Evolutionary conservation across 2,888 invertebrate genomes (phyloP).

Genomic region (Amblyteles armatorius): DNA sequence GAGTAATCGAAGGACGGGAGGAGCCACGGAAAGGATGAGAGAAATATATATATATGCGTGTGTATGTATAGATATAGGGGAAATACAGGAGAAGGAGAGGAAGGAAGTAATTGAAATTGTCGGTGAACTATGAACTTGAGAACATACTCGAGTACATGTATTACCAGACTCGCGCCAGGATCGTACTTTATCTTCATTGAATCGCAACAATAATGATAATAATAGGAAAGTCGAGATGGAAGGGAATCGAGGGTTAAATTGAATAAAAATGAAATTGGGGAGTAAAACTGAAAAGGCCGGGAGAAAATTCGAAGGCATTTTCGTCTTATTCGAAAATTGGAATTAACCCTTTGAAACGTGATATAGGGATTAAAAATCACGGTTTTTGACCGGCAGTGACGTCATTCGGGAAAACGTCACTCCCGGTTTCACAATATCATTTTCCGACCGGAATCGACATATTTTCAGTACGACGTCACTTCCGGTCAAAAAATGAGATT

Average conservation of each 20-base stretch:
- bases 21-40: slow-evolving; percentile 8
- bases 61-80: not conserved
- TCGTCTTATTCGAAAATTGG: not conserved
- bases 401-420: no score
- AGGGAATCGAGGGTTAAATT: not conserved
- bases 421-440: no score
- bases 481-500: no score
- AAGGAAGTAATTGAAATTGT: slow-evolving; percentile 58
- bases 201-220: slow-evolving; percentile 23
- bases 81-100: slow-evolving; percentile 9
- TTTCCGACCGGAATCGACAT: no score
- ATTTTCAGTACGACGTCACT: no score
- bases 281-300: not conserved
- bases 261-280: not conserved
- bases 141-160: slow-evolving; percentile 23
- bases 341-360: not conserved
- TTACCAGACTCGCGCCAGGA: not conserved
- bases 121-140: slow-evolving; percentile 47
- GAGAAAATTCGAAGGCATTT: not conserved
- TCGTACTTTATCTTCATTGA: slow-evolving; percentile 17
- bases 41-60: not conserved
- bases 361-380: no score
- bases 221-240: not conserved
- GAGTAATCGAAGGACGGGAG: slow-evolving; percentile 35
- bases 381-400: no score